Percentiles rank a stretch among this genome's conserved stretches.
These are phyloP conservation scores for Microcebus jonahi DNA, from an alignment of 2,113 vertebrate species.

Conservation along the genomic window DNA sequence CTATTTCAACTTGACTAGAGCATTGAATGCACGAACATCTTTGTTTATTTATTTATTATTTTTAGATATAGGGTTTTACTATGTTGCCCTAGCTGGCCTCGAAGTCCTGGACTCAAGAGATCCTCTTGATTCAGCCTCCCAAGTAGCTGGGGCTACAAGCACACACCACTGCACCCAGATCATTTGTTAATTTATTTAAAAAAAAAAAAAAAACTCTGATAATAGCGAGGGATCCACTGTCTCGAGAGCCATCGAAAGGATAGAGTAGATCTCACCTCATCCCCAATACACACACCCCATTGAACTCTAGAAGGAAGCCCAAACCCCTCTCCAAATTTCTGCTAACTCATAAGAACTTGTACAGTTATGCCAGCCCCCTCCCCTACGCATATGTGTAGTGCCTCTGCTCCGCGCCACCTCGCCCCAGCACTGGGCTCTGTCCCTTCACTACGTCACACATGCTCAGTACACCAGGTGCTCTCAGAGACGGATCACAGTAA, in stretches of 20 bases:
- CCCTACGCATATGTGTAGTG: too few relatives aligned
- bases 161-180: not conserved
- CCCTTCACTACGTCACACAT: not conserved
- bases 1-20: not conserved
- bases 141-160: not conserved
- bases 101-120: not conserved
- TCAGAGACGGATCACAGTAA: not conserved
- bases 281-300: not conserved
- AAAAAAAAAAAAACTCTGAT: not conserved
- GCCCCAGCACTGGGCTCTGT: not conserved
- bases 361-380: not conserved
- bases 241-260: not conserved
- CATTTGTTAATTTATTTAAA: not conserved
- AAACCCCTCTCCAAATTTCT: not conserved
- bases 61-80: not conserved
- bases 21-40: not conserved
- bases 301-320: not conserved
- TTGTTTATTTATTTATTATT: not conserved
- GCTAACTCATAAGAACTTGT: not conserved
- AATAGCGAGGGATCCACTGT: not conserved
- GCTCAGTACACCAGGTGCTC: not conserved
- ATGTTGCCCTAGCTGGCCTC: not conserved
- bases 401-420: not conserved
- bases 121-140: not conserved
- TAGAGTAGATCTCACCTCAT: not conserved